phyloP scores from a whole-genome alignment of 2,113 vertebrate genomes.

The Tyto alba region DNA sequence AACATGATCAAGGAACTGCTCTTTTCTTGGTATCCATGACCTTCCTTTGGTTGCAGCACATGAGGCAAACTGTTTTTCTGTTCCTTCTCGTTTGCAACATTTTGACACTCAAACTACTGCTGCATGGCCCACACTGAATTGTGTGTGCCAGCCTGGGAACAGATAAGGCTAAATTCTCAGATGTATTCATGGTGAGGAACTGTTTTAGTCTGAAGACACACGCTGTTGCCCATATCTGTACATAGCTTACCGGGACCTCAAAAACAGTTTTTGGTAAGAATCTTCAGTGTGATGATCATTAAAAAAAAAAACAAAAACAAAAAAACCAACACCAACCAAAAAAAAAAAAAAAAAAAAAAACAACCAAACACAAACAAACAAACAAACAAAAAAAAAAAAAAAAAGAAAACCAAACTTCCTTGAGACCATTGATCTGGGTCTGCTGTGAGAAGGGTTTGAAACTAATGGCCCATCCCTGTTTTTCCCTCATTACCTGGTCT shows the following conservation, averaged over 20 bases:
- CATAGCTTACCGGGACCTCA: not conserved
- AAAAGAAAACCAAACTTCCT: no score
- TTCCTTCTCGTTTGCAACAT: not conserved
- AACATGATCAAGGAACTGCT: rapidly evolving
- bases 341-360: no score
- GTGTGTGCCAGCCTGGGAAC: not conserved
- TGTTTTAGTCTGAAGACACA: not conserved
- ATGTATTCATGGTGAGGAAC: not conserved
- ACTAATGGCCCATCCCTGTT: not conserved
- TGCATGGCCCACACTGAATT: not conserved
- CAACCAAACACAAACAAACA: no score
- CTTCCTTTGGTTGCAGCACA: not conserved
- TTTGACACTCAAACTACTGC: not conserved
- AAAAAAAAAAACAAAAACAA: no score
- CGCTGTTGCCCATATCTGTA: not conserved
- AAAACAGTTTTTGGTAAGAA: not conserved
- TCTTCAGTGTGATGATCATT: not conserved
- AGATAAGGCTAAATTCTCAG: not conserved
- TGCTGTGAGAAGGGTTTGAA: not conserved
- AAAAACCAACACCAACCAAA: no score
- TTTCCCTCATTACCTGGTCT: not conserved
- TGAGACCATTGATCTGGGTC: not conserved
- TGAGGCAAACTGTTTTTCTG: not conserved
- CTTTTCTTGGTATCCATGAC: not conserved
- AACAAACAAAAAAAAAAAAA: no score